Base-by-base conservation (phyloP, 1,140 invertebrate genomes). In the Drosophila albomicans region DNA sequence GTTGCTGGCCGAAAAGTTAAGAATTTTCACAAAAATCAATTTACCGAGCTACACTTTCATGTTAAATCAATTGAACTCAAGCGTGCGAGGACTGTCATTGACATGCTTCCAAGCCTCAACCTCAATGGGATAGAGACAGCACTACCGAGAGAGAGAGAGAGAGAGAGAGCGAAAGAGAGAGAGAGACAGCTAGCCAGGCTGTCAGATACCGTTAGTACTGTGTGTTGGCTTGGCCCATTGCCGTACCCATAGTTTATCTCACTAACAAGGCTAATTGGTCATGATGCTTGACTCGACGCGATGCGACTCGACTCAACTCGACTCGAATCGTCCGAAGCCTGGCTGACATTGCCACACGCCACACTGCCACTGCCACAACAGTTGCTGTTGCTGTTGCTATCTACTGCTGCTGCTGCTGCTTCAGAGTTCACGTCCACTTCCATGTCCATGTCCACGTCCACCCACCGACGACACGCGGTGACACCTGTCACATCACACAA, bases 261-360 rank as follows among this genome's bases (percentile, higher is more conserved):
- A 82, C 85, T 89, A 89, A 89, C 85, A 89, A 89, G 85, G 85
- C 85, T 89, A 89, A 89, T 89, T 89, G 85, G 85, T 89, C 85
- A 89, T 89, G 85, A 89, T 76, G 86, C 85, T 75, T 75, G 71
- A 61, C 75, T 76, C 76, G 54, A 57, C 75, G 76, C 51, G 52
- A 28, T 10, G 25, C 30, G 30, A 35, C 30, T 1, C 52, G 52
- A 56, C 30, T n/a, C 52, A 30, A 58, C 79, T 72, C 45, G 62
- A 65, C 73, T 77, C 59, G 73, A 62, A 75, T 45, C 62, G 58
- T 58, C 54, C 76, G 63, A 25, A 25, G 20, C 20, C 46, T 58
- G 68, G 61, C 68, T 76, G 62, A 66, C 75, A 76, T 72, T 66
- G 74, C 75, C 75, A 77, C 70, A 73, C 75, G 63, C 69, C 70